These are phyloP conservation scores for Formica selysi DNA, from an alignment of 1,140 invertebrate genomes.

Conservation along the genomic window DNA sequence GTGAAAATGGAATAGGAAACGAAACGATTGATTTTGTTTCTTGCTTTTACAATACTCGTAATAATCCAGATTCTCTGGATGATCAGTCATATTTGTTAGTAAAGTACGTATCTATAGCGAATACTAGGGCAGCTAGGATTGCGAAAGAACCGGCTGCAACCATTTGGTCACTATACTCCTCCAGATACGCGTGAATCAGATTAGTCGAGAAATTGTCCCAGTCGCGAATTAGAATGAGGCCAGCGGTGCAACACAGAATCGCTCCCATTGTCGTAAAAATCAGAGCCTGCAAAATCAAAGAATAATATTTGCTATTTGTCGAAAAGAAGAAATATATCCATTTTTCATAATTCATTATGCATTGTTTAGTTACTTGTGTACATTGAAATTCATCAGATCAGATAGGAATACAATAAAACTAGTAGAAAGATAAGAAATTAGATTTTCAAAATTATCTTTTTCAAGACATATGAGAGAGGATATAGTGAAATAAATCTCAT, in stretches of 20 bases:
- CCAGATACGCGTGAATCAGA: slow-evolving; percentile 76
- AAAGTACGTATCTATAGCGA: slow-evolving; percentile 79
- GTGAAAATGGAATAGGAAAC: neutral
- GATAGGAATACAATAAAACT: neutral
- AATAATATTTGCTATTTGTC: neutral
- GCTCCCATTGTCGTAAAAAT: slow-evolving; percentile 79
- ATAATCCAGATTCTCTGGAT: neutral
- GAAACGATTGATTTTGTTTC: neutral
- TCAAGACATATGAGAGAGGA: too few species aligned
- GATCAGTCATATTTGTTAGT: slow-evolving; percentile 78
- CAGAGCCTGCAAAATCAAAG: slow-evolving; percentile 76
- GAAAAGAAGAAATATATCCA: too few species aligned
- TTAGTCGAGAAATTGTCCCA: slow-evolving; percentile 79
- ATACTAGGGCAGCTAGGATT: slow-evolving; percentile 78
- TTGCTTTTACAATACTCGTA: neutral
- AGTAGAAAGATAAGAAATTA: neutral
- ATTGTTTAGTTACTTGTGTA: neutral
- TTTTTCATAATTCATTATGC: neutral
- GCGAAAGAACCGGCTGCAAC: slow-evolving; percentile 80
- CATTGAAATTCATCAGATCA: neutral
- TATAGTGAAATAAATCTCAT: neutral
- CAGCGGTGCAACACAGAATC: slow-evolving; percentile 79
- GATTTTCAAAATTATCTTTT: neutral
- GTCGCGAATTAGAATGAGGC: slow-evolving; percentile 80
- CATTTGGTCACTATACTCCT: slow-evolving; percentile 80